Conservation (phyloP, 1,140 invertebrate species). For the Drusus annulatus region DNA sequence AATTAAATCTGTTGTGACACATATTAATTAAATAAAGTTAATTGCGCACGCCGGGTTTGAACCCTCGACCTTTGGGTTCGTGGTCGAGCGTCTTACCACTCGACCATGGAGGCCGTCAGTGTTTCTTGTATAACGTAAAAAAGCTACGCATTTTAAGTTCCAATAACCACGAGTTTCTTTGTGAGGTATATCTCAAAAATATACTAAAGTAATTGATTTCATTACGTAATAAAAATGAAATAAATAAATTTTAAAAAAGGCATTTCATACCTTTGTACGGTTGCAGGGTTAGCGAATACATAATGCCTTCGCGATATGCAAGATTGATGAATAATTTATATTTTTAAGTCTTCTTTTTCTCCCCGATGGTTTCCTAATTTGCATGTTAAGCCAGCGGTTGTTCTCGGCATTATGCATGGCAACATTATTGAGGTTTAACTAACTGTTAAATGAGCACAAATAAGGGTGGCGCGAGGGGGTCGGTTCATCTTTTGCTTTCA, state of each 20-base stretch:
- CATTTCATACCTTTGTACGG: background rate
- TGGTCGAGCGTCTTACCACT: too few relatives aligned
- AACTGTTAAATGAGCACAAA: constrained; percentile 50
- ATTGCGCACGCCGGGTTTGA: too few relatives aligned
- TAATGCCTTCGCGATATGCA: constrained; percentile 35
- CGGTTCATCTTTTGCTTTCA: constrained; percentile 16
- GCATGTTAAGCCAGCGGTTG: constrained; percentile 46
- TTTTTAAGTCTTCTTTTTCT: constrained; percentile 41
- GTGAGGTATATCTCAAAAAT: too few relatives aligned
- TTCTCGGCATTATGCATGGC: constrained; percentile 49
- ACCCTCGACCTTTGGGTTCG: too few relatives aligned
- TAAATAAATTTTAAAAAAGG: background rate
- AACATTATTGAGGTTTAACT: constrained; percentile 53
- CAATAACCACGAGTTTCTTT: too few relatives aligned
- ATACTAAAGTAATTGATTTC: too few relatives aligned
- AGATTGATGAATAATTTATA: constrained; percentile 52
- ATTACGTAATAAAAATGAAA: background rate
- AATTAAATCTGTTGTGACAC: too few relatives aligned
- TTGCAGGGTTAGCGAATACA: background rate
- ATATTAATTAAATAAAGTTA: too few relatives aligned
- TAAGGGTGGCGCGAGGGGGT: constrained; percentile 8
- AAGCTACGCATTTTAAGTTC: too few relatives aligned
- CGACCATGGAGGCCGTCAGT: too few relatives aligned
- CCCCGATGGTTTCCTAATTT: constrained; percentile 37
- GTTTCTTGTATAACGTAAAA: too few relatives aligned